Evolutionary conservation across 2,113 vertebrate genomes (phyloP).

Genomic region (Polypterus senegalus): DNA sequence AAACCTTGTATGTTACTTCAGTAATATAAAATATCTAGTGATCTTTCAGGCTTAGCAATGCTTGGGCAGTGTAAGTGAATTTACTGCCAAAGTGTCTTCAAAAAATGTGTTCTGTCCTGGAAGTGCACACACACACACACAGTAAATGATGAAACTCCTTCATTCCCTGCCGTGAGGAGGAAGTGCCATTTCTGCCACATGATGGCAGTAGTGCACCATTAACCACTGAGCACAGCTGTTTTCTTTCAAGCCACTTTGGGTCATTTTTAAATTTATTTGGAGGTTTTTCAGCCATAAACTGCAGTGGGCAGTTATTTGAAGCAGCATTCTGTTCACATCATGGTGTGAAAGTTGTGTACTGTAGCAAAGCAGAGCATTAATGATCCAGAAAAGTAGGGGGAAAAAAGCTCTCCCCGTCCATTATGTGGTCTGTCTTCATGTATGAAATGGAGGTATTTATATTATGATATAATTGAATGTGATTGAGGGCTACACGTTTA

Average conservation of each 20-base stretch:
- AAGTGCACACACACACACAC: not conserved
- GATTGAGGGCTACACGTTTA: not conserved
- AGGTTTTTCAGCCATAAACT: constrained; percentile 28
- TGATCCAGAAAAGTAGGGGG: constrained; percentile 31
- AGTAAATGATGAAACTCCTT: not conserved
- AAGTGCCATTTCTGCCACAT: constrained; percentile 21
- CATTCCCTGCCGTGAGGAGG: no score
- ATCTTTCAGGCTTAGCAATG: no score
- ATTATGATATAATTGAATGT: not conserved
- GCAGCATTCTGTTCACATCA: constrained; percentile 36
- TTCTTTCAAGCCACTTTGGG: constrained; percentile 26
- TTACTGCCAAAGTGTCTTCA: no score
- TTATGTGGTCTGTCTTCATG: constrained; percentile 26
- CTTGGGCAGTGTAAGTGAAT: no score
- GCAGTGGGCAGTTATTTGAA: constrained; percentile 36
- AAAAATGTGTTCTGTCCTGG: no score
- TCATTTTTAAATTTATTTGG: constrained; percentile 33
- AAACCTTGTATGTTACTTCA: no score
- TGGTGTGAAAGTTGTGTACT: constrained; percentile 43
- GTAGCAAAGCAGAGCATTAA: constrained; percentile 32
- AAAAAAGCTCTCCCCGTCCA: constrained; percentile 24
- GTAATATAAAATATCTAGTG: no score
- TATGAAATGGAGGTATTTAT: constrained; percentile 8
- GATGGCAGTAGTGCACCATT: constrained; percentile 36
- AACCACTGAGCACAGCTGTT: constrained; percentile 31